Percentiles rank a stretch among this genome's conserved stretches.
phyloP scores from a whole-genome alignment of 35 echinoderm and acorn worm species.

The Anneissia japonica region DNA sequence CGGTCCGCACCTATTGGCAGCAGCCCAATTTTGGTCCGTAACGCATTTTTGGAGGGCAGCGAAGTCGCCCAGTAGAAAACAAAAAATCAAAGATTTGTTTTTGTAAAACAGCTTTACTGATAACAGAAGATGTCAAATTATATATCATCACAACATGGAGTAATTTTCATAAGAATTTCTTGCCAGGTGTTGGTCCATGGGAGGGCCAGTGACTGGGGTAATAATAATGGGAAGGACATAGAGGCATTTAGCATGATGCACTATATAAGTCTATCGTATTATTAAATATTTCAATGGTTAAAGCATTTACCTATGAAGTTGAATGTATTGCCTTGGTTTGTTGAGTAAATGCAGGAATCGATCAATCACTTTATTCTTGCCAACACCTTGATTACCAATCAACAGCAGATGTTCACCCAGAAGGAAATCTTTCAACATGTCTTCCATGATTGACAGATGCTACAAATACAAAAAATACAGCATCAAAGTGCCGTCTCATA shows the following conservation, averaged over 20 bases:
- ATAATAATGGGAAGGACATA: too few species aligned
- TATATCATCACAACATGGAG: too few species aligned
- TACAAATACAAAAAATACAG: constrained; percentile 25
- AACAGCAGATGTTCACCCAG: constrained; percentile 85
- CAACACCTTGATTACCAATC: constrained; percentile 92
- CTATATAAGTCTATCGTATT: neutral
- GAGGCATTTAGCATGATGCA: too few species aligned
- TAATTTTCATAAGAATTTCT: too few species aligned
- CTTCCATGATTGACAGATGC: constrained; percentile 94
- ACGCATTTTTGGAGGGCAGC: too few species aligned
- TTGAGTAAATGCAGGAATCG: constrained; percentile 94
- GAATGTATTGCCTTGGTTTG: constrained; percentile 89
- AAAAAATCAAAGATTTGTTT: too few species aligned
- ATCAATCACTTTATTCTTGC: constrained; percentile 97
- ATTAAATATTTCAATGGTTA: neutral
- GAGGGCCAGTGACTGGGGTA: neutral
- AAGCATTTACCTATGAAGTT: constrained; percentile 71
- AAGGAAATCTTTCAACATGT: constrained; percentile 98
- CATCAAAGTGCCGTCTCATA: too few species aligned
- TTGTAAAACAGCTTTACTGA: neutral
- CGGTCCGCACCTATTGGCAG: too few species aligned
- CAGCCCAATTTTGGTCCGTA: too few species aligned
- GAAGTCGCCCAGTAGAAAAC: too few species aligned
- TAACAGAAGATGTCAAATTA: neutral
- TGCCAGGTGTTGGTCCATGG: too few species aligned